Conservation (phyloP, 2,113 vertebrate genomes). For the Dipodomys merriami region DNA sequence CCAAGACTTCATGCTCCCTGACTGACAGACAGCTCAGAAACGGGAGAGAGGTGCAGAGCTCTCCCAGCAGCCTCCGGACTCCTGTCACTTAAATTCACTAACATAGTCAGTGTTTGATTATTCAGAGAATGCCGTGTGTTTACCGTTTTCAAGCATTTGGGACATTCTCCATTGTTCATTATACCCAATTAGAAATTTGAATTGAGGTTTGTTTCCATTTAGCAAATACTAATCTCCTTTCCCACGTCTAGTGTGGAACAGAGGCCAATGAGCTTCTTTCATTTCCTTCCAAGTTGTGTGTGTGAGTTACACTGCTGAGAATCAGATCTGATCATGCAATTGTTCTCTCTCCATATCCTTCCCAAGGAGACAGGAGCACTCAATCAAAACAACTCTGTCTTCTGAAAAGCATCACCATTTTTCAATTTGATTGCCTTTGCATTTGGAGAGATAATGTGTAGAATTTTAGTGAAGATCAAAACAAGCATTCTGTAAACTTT, state of each 20-base stretch:
- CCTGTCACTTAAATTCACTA: constrained; percentile 38
- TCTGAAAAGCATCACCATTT: constrained; percentile 17
- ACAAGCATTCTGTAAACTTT: not conserved
- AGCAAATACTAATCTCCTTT: constrained; percentile 75
- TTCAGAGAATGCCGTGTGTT: constrained; percentile 64
- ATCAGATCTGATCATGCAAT: constrained; percentile 47
- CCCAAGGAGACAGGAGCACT: not conserved
- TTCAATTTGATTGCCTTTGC: not conserved
- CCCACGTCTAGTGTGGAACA: constrained; percentile 73
- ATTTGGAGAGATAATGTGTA: not conserved
- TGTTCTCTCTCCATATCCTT: constrained; percentile 42
- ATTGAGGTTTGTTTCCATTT: constrained; percentile 73
- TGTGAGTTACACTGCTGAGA: constrained; percentile 44
- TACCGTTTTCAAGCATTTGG: constrained; percentile 69
- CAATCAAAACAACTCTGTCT: constrained; percentile 19
- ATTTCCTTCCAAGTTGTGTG: constrained; percentile 69
- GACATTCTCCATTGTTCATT: constrained; percentile 73
- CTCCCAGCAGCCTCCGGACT: not conserved
- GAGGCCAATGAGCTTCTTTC: constrained; percentile 68
- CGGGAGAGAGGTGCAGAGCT: not conserved
- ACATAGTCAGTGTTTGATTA: constrained; percentile 57
- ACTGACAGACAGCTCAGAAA: not conserved
- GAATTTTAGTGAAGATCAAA: constrained; percentile 44
- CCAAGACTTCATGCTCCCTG: accelerated
- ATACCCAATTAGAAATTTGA: constrained; percentile 74